Evolutionary conservation across 1,140 invertebrate genomes (phyloP).

Genomic region (Oedothorax gibbosus): DNA sequence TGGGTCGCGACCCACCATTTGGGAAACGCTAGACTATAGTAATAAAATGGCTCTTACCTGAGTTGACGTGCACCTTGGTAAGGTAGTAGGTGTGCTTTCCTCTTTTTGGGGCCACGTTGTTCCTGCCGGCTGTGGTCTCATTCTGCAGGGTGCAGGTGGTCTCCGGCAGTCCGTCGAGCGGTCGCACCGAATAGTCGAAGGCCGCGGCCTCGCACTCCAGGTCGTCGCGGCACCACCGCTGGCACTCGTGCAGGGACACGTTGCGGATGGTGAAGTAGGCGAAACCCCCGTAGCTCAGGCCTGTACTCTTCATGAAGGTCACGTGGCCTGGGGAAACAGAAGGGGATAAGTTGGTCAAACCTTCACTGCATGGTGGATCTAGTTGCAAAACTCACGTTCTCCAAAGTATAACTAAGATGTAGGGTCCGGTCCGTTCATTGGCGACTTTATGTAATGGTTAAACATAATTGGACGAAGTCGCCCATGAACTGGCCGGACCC

Average conservation of each 20-base stretch:
- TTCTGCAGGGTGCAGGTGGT: conserved; percentile 92
- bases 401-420: no score
- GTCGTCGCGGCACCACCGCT: conserved; percentile 93
- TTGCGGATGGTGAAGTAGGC: conserved; percentile 94
- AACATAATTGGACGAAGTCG: no score
- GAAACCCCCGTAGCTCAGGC: conserved; percentile 88
- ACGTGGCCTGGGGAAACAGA: conserved; percentile 70
- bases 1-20: no score
- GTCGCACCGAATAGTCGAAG: conserved; percentile 92
- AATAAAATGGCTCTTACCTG: conserved; percentile 72
- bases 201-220: conserved; percentile 89
- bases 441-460: no score
- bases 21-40: not conserved
- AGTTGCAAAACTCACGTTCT: no score
- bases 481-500: no score
- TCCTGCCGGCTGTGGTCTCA: conserved; percentile 82
- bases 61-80: conserved; percentile 90
- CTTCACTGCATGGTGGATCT: no score
- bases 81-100: conserved; percentile 94
- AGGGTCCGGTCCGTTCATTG: no score
- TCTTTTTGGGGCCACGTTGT: conserved; percentile 79
- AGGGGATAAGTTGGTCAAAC: not conserved
- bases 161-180: conserved; percentile 89
- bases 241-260: conserved; percentile 91
- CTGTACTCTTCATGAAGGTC: conserved; percentile 93